These are phyloP conservation scores for Lepus oiostolus DNA, from an alignment of 2,797 vertebrate species.

Conservation along the genomic window DNA sequence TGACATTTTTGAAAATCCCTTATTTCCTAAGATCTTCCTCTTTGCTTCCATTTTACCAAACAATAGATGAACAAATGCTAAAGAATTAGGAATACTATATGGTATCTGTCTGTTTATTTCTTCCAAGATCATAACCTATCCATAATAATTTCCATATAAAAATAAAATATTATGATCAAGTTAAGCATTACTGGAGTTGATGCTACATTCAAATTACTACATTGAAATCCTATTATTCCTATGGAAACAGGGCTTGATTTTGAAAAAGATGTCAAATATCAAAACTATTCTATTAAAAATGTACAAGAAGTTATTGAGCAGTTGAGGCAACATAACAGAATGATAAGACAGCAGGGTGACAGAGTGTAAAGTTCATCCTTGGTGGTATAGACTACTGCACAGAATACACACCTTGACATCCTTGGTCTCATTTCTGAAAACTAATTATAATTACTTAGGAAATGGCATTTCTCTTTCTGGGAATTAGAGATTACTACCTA, in stretches of 20 bases:
- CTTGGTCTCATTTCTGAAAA: slow-evolving; percentile 46
- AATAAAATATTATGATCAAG: background rate
- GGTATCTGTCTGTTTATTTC: background rate
- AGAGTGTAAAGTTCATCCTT: background rate
- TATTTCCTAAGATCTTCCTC: slow-evolving; percentile 8
- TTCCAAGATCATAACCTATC: background rate
- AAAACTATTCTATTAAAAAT: background rate
- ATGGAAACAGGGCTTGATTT: background rate
- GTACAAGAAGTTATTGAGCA: background rate
- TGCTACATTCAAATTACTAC: background rate
- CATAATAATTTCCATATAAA: background rate
- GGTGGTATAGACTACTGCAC: background rate
- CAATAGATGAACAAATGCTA: background rate
- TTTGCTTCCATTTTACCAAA: slow-evolving; percentile 1
- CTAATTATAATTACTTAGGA: slow-evolving; percentile 35
- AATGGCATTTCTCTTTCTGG: slow-evolving; percentile 25
- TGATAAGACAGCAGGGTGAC: background rate
- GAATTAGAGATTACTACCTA: slow-evolving; percentile 30
- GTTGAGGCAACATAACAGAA: background rate
- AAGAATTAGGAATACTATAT: slow-evolving; percentile 30
- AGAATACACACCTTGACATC: background rate
- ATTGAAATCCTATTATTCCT: background rate
- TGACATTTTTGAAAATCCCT: background rate
- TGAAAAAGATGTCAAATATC: background rate
- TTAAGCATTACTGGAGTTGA: background rate